Conservation (phyloP, 2,888 invertebrate genomes). For the Danaus chrysippus region DNA sequence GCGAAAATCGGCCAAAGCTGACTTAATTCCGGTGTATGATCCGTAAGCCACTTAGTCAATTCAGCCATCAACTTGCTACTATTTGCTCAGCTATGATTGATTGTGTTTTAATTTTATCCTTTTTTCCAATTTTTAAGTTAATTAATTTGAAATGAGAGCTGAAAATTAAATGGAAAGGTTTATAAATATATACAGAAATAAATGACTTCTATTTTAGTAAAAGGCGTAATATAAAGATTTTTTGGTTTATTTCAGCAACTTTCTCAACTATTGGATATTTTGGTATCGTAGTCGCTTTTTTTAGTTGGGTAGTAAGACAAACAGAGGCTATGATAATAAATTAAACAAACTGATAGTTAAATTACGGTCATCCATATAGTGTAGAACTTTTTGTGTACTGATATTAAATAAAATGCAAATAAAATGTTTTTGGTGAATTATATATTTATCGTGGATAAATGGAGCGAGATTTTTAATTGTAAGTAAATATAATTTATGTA, state of each 20-base stretch:
- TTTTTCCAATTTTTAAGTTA: no score
- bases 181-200: constrained; percentile 1
- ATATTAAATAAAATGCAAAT: no score
- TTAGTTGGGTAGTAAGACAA: constrained; percentile 21
- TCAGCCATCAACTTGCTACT: constrained; percentile 20
- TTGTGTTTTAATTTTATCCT: no score
- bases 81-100: no score
- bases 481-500: background rate
- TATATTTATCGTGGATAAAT: background rate
- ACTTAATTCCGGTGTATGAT: no score
- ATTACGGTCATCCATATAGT: constrained; percentile 26
- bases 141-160: no score
- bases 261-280: no score
- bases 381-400: constrained; percentile 21
- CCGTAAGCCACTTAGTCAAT: constrained; percentile 10
- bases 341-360: constrained; percentile 23
- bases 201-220: no score
- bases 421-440: constrained; percentile 13
- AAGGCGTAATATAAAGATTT: no score
- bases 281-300: constrained; percentile 15
- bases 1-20: no score
- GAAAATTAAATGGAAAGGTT: constrained; percentile 11
- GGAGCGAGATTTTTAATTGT: background rate
- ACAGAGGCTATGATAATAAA: no score
- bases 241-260: no score